Evolutionary conservation across 2,113 vertebrate species (phyloP), one percentile per base, ranked within the genome.

Genomic region (Hippocampus mohnikei): DNA sequence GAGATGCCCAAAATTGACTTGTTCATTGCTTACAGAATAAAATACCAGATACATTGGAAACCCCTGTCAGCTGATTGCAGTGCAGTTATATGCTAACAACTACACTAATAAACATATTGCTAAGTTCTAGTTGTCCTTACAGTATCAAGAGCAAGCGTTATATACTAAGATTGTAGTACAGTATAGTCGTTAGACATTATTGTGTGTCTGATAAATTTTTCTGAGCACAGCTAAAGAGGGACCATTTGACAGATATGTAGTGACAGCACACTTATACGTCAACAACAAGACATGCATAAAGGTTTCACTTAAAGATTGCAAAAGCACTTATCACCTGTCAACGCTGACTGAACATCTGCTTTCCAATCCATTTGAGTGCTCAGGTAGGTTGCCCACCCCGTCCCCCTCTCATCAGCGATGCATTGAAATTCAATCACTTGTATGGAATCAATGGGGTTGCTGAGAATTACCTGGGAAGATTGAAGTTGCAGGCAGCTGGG

Each of bases 371-470:
- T 71, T 59, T 82, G 82, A 88, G 90, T 84, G 85, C 87, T 86
- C 79, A 72, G 75, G 85, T 86, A 84, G 80, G 71, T 77, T 67
- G 78, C 21, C 61, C 66, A 33, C 42, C 42, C 62, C 65, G 2
- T n/a, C 41, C 63, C 18, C 40, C 10, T 10, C 86, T 86, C 86
- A 89, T 89, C 80, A 82, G 73, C 80, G 83, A 84, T 84, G 76
- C 87, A 91, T 84, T 87, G 89, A 91, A 93, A 91, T 90, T 85
- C 90, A 91, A 89, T 93, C 83, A 41, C 78, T 81, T 70, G 82
- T 82, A 79, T 87, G 75, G 88, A 90, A 87, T 91, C 87, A 77
- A 83, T 85, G 87, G 85, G 81, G 87, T 88, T 85, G 84, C 86
- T 79, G 81, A 84, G 87, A 91, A 92, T 92, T 92, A 90, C 89